A percentile compares a stretch with the other conserved stretches of the same genome.
These are phyloP conservation scores for Podotricha telesiphe DNA, from an alignment of 2,888 invertebrate genomes.

Conservation along the genomic window DNA sequence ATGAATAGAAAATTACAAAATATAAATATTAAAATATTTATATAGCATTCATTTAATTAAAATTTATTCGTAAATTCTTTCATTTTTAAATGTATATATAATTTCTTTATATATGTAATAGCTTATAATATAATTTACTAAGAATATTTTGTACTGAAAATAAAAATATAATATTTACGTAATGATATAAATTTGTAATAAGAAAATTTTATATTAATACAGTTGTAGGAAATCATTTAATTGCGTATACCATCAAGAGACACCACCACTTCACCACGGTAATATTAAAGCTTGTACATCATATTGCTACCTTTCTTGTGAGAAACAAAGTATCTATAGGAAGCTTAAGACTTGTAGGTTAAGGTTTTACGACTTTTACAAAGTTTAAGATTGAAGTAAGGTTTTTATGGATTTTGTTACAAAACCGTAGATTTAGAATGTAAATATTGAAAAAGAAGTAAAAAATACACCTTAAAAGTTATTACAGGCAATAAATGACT, in stretches of 20 bases:
- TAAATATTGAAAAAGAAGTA: background rate
- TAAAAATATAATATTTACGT: too few species aligned
- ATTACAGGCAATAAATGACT: too few species aligned
- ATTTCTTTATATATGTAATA: too few species aligned
- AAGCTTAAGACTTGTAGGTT: constrained; percentile 12
- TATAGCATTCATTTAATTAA: too few species aligned
- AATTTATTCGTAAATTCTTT: too few species aligned
- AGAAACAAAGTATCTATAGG: constrained; percentile 5
- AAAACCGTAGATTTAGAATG: background rate
- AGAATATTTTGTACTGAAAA: too few species aligned
- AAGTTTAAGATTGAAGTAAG: constrained; percentile 31
- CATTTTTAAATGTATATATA: too few species aligned
- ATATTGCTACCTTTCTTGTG: background rate
- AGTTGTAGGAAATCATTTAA: background rate
- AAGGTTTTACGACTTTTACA: constrained; percentile 31
- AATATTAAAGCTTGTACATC: constrained; percentile 3
- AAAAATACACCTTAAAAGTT: background rate
- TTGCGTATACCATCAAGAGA: background rate
- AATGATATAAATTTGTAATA: background rate
- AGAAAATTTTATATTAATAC: background rate
- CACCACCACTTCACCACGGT: background rate
- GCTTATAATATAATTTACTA: too few species aligned
- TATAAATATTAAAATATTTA: too few species aligned
- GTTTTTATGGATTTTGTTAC: constrained; percentile 31
- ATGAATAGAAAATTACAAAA: too few species aligned